Base-by-base conservation (phyloP, 2,888 invertebrate species). In the Melolontha melolontha region DNA sequence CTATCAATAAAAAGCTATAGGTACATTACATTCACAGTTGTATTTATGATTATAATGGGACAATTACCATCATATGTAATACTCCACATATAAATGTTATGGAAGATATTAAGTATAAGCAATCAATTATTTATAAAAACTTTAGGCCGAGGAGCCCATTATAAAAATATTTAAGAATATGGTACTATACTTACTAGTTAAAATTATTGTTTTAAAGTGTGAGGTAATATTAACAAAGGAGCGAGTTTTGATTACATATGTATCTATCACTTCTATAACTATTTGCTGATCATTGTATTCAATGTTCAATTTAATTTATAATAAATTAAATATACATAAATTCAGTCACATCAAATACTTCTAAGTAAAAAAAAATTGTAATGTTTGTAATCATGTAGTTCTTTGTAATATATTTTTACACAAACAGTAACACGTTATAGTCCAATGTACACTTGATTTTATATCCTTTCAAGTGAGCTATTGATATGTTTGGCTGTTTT, bases 1-100 rank as follows among this genome's bases (percentile, higher is more conserved):
- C 42, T 69, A 71, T 62, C 70, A 71, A 69, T 73, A 71, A 71
- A 70, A 73, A 73, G 73, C 72, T 73, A 71, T 68, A n/a, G n/a
- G n/a, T n/a, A 50, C 22, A 49, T 44, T 70, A 71, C 70, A 63
- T 70, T 70, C 68, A 72, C 69, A 59, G 51, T 51, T 51, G 51
- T 51, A 51, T 44, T 68, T 57, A 66, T 49, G 59, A 57, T 41
- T 27, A 55, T 39, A 50, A 49, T 50, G 34, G 54, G 64, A 57
- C 41, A 66, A 50, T 51, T 49, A 10, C 55, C 51, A 59, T 47
- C 55, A 47, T 41, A 50, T 54, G 59, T 59, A 59, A 66, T 66
- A 66, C 59, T 59, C 50, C 27, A 64, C 64, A 47, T 62, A 67
- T 47, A 44, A 54, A 47, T 54, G 41, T 51, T 39, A 34, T 50